Conservation (phyloP, 2,113 vertebrate species). For the Leptosomus discolor region DNA sequence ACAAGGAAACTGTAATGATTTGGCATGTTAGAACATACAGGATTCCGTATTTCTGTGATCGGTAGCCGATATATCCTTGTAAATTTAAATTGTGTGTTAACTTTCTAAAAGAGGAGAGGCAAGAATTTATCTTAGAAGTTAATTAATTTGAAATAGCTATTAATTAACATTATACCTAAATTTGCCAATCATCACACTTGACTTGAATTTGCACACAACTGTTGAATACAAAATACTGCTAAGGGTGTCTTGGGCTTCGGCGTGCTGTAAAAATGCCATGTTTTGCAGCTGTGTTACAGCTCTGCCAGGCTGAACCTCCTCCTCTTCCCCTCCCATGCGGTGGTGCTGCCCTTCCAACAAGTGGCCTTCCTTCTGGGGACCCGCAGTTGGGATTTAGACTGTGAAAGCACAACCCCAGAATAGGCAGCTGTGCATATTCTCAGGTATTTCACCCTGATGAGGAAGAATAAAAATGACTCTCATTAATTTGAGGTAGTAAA, state of each 20-base stretch:
- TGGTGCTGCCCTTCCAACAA: background rate
- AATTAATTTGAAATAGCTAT: slow-evolving; percentile 43
- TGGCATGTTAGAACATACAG: background rate
- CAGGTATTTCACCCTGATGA: background rate
- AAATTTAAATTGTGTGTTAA: slow-evolving; percentile 13
- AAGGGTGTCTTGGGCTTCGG: background rate
- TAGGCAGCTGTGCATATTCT: background rate
- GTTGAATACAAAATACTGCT: background rate
- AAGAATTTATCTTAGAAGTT: slow-evolving; percentile 4
- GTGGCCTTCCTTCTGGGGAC: background rate
- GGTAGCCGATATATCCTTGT: background rate
- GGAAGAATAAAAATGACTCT: background rate
- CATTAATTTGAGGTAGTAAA: background rate
- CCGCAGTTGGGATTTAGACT: background rate
- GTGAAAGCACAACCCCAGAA: background rate
- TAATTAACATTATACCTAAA: slow-evolving; percentile 46
- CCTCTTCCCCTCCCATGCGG: background rate
- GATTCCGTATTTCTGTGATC: background rate
- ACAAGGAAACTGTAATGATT: background rate
- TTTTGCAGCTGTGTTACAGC: background rate
- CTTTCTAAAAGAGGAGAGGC: background rate
- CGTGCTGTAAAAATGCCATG: background rate
- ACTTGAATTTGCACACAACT: slow-evolving; percentile 32
- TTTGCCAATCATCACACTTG: slow-evolving; percentile 25
- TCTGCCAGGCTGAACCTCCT: background rate